Evolutionary conservation across 2,888 invertebrate genomes (phyloP).

Genomic region (Ametastegia equiseti): DNA sequence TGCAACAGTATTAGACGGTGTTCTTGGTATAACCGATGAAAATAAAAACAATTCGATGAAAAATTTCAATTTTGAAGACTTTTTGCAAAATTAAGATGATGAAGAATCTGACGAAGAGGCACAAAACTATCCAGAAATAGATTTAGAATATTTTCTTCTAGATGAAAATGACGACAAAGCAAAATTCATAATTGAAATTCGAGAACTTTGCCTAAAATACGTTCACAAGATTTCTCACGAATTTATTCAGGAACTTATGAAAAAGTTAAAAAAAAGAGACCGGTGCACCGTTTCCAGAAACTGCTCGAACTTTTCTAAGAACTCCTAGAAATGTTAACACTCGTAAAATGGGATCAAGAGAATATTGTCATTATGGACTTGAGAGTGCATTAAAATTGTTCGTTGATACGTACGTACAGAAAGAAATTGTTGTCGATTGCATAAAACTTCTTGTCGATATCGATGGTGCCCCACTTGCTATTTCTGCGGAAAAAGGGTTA

Average conservation of each 20-base stretch:
- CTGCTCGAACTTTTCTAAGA: constrained; percentile 21
- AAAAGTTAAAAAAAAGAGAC: constrained; percentile 1
- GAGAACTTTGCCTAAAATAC: constrained; percentile 29
- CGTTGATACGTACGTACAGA: constrained; percentile 1
- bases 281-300: constrained; percentile 17
- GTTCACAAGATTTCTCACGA: constrained; percentile 22
- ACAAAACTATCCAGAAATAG: background rate
- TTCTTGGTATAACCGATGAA: constrained; percentile 5
- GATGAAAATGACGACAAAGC: constrained; percentile 26
- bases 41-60: background rate
- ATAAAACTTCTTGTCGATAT: constrained; percentile 21
- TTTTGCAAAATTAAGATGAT: background rate
- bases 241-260: constrained; percentile 27
- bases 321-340: constrained; percentile 23
- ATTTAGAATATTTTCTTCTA: constrained; percentile 14
- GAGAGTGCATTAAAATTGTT: constrained; percentile 20
- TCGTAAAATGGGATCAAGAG: constrained; percentile 24
- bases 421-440: constrained; percentile 20
- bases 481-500: background rate
- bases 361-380: constrained; percentile 28
- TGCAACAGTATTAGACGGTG: constrained; percentile 19
- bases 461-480: constrained; percentile 22
- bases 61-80: background rate
- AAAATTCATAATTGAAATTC: constrained; percentile 19
- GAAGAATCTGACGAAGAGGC: constrained; percentile 17